Evolutionary conservation across 2,113 vertebrate species (phyloP), one percentile per base, ranked within the genome.

Genomic region (Malurus cyaneus): DNA sequence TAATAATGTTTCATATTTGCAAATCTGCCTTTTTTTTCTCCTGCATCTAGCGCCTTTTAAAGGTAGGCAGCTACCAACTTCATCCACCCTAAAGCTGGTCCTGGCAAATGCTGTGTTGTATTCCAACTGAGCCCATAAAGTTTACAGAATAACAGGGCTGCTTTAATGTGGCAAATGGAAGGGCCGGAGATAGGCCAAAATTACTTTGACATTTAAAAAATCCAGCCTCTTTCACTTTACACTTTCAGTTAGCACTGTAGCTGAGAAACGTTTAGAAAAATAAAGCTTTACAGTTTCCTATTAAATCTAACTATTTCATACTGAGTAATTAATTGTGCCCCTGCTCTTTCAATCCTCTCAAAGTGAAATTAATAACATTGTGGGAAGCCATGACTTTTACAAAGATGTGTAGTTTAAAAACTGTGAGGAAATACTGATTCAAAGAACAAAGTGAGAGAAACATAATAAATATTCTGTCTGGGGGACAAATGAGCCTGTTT

Each of bases 301-400:
- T 86, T 88, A 92, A 89, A 89, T 89, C 60, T 72, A 93, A 94
- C 81, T 86, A 41, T 95, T 93, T 86, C 72, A 85, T 49, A 91
- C 86, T 25, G 71, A 80, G 86, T 61, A 94, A 94, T 94, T 96
- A 97, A 94, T 93, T 88, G 72, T 86, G 83, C 61, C 60, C 50
- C 82, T 66, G 39, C 89, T 92, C 82, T 92, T 95, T 89, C 71
- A 84, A 39, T 84, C 47, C 50, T 86, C 92, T 94, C 86, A 66
- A 94, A 93, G 41, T 70, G 83, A 94, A 97, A 96, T 88, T 65
- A 95, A 83, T 88, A 90, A 72, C 52, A 46, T 79, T 91, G 88
- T 89, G 88, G 64, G 83, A 92, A 95, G 77, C 71, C 79, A n/a
- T 78, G 82, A 84, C 59, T 97, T 96, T 93, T 83, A 87, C 53